A percentile compares a stretch with the other conserved stretches of the same genome.
These are phyloP conservation scores for Nansenia antarctica DNA, from an alignment of 2,113 vertebrate species.

Conservation along the genomic window DNA sequence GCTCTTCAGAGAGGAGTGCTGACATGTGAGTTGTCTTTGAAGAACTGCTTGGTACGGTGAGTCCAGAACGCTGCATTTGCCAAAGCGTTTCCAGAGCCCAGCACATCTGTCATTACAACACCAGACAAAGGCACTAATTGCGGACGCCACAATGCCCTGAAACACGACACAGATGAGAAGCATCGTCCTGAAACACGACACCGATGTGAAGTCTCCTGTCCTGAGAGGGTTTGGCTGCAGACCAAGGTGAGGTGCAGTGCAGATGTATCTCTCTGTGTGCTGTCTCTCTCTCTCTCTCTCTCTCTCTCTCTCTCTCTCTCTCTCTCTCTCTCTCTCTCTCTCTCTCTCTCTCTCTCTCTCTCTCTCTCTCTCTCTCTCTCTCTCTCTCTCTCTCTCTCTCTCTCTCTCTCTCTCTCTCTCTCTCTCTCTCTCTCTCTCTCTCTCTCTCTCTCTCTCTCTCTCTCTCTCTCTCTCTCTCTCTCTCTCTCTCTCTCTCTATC, in stretches of 20 bases:
- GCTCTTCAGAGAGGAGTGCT: background rate
- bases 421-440: background rate
- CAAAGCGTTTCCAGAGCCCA: constrained; percentile 8
- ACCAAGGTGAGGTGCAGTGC: constrained; percentile 1
- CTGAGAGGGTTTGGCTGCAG: background rate
- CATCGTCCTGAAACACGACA: background rate
- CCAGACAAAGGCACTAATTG: constrained; percentile 8
- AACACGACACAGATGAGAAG: constrained; percentile 3
- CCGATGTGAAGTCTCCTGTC: constrained; percentile 2
- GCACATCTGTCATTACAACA: constrained; percentile 4
- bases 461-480: background rate
- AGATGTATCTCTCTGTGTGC: background rate
- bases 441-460: background rate
- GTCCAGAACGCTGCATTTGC: constrained; percentile 4
- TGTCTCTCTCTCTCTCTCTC: background rate
- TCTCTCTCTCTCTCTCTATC: background rate
- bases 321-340: background rate
- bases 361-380: background rate
- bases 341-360: background rate
- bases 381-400: background rate
- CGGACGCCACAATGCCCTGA: constrained; percentile 15
- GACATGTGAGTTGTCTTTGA: constrained; percentile 1
- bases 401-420: background rate
- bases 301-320: background rate
- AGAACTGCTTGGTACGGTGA: background rate